phyloP scores from a whole-genome alignment of 2,888 invertebrate genomes.

The Papilio demoleus region DNA sequence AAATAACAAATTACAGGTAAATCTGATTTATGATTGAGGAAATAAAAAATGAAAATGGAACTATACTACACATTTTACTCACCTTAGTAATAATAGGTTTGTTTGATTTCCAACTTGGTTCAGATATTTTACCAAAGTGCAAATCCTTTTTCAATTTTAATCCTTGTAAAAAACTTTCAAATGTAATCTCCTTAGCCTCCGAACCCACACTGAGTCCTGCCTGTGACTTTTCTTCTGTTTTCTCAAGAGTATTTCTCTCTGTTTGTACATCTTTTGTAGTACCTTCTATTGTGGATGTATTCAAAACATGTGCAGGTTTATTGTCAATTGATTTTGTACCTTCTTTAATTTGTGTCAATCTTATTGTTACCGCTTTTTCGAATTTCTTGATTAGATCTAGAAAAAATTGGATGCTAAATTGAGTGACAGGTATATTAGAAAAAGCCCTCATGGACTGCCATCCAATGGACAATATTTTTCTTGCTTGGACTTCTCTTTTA shows the following conservation, averaged over 20 bases:
- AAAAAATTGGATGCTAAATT: slow-evolving; percentile 43
- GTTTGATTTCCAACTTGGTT: slow-evolving; percentile 70
- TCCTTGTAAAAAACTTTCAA: slow-evolving; percentile 70
- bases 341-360: slow-evolving; percentile 52
- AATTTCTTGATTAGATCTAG: slow-evolving; percentile 66
- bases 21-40: too few relatives aligned
- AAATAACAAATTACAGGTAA: too few relatives aligned
- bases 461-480: too few relatives aligned
- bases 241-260: slow-evolving; percentile 43
- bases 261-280: slow-evolving; percentile 45
- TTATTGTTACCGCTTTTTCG: slow-evolving; percentile 62
- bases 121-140: slow-evolving; percentile 72
- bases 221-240: slow-evolving; percentile 50
- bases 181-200: slow-evolving; percentile 66
- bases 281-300: slow-evolving; percentile 54
- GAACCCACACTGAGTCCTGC: slow-evolving; percentile 59
- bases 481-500: too few relatives aligned
- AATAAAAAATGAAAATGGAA: too few relatives aligned
- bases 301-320: slow-evolving; percentile 43
- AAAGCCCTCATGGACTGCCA: too few relatives aligned
- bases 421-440: too few relatives aligned
- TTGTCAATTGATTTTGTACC: slow-evolving; percentile 46
- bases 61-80: too few relatives aligned
- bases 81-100: slow-evolving; percentile 75
- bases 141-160: slow-evolving; percentile 71